Percentiles rank a stretch among this genome's conserved stretches.
These are phyloP conservation scores for Hydrozoanthus gracilis DNA, from an alignment of 92 coral and sea anemone genomes.

Conservation along the genomic window DNA sequence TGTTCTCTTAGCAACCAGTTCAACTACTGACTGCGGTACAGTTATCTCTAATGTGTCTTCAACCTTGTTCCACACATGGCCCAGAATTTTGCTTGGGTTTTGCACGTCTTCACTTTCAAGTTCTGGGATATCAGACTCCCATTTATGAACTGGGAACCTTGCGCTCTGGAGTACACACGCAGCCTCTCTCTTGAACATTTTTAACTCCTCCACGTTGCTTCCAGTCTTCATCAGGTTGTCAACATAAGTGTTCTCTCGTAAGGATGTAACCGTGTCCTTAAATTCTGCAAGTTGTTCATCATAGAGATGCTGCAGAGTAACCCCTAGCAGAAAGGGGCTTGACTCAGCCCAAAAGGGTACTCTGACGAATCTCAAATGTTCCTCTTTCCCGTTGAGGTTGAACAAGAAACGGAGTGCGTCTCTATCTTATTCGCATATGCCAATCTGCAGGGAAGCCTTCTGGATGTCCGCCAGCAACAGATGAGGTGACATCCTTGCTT, in stretches of 20 bases:
- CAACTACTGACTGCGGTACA: constrained; percentile 12
- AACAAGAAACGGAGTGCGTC: constrained; percentile 62
- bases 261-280: constrained; percentile 48
- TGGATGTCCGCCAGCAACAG: constrained; percentile 51
- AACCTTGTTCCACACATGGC: constrained; percentile 59
- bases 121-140: constrained; percentile 18
- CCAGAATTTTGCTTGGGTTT: constrained; percentile 58
- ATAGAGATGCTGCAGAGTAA: constrained; percentile 37
- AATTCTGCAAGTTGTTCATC: constrained; percentile 39
- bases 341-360: constrained; percentile 53
- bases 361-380: constrained; percentile 48
- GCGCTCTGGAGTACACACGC: constrained; percentile 41
- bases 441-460: constrained; percentile 58
- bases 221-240: constrained; percentile 68
- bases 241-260: constrained; percentile 64
- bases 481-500: constrained; percentile 53
- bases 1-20: not conserved
- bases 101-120: constrained; percentile 46
- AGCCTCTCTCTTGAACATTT: constrained; percentile 56
- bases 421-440: constrained; percentile 38
- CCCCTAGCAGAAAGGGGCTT: constrained; percentile 44
- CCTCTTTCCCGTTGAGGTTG: constrained; percentile 27
- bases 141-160: constrained; percentile 48
- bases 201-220: constrained; percentile 44
- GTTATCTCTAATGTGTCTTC: constrained; percentile 47